A percentile compares a stretch with the other conserved stretches of the same genome.
Evolutionary conservation across 2,888 invertebrate genomes (phyloP).

Genomic region (Dinocampus coccinellae): DNA sequence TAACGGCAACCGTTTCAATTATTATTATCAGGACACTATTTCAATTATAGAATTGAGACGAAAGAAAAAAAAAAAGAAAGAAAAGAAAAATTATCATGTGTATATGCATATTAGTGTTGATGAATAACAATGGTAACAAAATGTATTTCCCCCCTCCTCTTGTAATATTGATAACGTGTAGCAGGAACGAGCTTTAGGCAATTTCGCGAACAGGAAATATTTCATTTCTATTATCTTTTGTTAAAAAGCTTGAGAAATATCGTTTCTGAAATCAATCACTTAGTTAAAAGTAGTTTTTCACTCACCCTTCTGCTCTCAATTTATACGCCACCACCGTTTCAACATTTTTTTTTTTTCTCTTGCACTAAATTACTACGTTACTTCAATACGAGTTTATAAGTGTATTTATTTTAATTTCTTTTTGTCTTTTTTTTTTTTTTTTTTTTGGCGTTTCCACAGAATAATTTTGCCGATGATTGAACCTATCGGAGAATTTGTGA

Average conservation of each 20-base stretch:
- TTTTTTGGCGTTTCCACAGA: neutral
- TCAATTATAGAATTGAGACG: neutral
- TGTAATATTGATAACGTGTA: neutral
- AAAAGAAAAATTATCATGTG: neutral
- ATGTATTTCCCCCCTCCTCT: neutral
- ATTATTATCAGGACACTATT: neutral
- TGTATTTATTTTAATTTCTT: conserved; percentile 1
- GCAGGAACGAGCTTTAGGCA: neutral
- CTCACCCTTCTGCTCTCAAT: neutral
- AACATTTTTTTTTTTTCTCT: neutral
- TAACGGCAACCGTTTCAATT: neutral
- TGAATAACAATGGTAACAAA: neutral
- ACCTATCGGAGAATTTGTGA: neutral
- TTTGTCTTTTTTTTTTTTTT: neutral
- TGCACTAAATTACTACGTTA: neutral
- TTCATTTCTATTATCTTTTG: neutral
- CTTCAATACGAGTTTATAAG: neutral
- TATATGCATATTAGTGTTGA: neutral
- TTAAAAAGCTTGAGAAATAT: neutral
- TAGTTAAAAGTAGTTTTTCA: neutral
- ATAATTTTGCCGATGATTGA: neutral
- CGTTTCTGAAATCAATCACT: neutral
- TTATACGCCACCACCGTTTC: neutral
- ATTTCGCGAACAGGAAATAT: neutral
- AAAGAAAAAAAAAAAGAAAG: neutral